Evolutionary conservation across 2,113 vertebrate genomes (phyloP), one percentile per base, ranked within the genome.

Genomic region (Heliornis fulica): DNA sequence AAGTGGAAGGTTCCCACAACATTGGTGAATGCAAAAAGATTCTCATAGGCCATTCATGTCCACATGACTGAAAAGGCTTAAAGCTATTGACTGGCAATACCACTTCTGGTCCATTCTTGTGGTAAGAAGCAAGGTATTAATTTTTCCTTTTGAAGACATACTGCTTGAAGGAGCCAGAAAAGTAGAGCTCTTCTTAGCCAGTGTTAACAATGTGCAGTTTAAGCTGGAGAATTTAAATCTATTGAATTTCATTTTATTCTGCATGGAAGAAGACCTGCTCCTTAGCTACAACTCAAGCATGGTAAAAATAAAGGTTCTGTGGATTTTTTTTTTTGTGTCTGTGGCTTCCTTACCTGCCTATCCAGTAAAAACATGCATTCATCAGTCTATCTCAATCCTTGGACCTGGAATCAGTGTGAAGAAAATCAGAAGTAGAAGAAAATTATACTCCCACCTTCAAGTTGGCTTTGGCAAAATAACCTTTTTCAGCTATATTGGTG

Each of bases 61-160:
- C 94, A 89, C 54, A 93, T 92, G 94, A 86, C 83, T 84, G 71
- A 83, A 89, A 89, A 72, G 90, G 64, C 82, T 94, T 93, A 84
- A 80, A 92, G 91, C 82, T 91, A 54, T 87, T 96, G 93, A 96
- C 79, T 72, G 83, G 81, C 83, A 89, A 75, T 72, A 91, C 77
- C 41, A 59, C 63, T 92, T 88, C 89, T 0, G 2, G 70, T 61
- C 96, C 86, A 95, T 97, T 96, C 90, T 96, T 96, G 93, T 83
- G 92, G 90, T 87, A 87, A 93, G 80, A 82, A 75, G 60, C 63
- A 92, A 92, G 94, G 93, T 95, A 96, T 96, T 95, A 94, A 93
- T 95, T 95, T 96, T 96, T 96, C 82, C 88, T 95, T 96, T 96
- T 94, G 96, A 95, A 96, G 88, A 23, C 83, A 71, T 71, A 34